Percentiles rank a stretch among this genome's conserved stretches.
Conservation (phyloP, 2,888 invertebrate genomes). For the Hartigia nigra region DNA sequence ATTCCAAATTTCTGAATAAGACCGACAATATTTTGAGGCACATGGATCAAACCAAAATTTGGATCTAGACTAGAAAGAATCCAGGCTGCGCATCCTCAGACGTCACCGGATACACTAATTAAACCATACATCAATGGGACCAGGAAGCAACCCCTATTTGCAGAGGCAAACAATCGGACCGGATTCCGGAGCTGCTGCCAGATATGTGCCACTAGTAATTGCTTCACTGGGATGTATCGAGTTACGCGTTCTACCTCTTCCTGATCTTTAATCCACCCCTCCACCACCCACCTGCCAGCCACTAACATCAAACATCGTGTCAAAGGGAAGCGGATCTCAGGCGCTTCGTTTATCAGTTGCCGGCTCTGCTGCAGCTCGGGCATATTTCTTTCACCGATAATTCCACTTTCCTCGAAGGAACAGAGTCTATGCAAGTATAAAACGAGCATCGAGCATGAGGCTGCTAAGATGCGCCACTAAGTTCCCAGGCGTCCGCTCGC, state of each 20-base stretch:
- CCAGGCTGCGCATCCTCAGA: not conserved
- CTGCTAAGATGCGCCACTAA: not conserved
- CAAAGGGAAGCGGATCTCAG: not conserved
- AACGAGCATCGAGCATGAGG: not conserved
- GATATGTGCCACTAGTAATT: not conserved
- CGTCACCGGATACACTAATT: not conserved
- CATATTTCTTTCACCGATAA: not conserved
- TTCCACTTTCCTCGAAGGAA: not conserved
- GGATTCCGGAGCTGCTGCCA: not conserved
- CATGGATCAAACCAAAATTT: fast-evolving
- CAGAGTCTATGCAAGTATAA: not conserved
- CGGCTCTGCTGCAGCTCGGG: not conserved
- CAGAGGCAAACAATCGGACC: not conserved
- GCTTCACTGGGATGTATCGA: not conserved
- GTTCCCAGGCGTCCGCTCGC: not conserved
- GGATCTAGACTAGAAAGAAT: too few species aligned
- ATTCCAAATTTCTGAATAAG: not conserved
- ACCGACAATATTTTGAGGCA: not conserved
- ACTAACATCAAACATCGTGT: not conserved
- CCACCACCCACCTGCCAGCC: not conserved
- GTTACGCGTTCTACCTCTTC: not conserved
- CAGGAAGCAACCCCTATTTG: not conserved
- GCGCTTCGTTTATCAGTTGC: not conserved
- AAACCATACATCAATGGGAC: not conserved
- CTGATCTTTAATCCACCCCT: not conserved